phyloP scores from a whole-genome alignment of 2,888 invertebrate species.

The Tenthredo distinguenda region DNA sequence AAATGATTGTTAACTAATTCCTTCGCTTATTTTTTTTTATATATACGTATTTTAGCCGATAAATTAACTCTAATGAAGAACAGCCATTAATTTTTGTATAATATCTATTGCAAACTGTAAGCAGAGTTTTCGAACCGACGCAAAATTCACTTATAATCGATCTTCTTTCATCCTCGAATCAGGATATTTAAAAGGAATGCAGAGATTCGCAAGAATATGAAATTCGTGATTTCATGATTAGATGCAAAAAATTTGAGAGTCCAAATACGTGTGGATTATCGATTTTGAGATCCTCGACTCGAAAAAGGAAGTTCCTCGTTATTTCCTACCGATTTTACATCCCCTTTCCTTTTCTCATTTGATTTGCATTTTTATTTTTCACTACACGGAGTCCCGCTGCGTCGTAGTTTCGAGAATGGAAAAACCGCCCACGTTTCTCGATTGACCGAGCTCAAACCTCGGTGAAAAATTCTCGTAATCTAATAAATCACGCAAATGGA shows the following conservation, averaged over 20 bases:
- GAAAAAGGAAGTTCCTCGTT: neutral
- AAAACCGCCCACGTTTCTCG: neutral
- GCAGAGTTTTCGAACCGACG: neutral
- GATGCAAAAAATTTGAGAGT: neutral
- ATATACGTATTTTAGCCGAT: too few species aligned
- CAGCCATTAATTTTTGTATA: neutral
- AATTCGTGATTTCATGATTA: too few species aligned
- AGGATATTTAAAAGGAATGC: neutral
- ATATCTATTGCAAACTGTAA: neutral
- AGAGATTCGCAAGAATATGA: neutral
- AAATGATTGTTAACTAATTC: neutral
- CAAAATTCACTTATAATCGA: too few species aligned
- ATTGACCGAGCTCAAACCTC: slow-evolving; percentile 10
- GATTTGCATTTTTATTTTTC: neutral
- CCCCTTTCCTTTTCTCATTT: neutral
- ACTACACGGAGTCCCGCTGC: neutral
- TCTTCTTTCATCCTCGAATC: too few species aligned
- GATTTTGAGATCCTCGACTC: neutral
- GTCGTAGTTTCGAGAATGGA: neutral
- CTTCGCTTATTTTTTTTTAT: neutral
- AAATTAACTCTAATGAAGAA: neutral
- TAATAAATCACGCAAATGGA: slow-evolving; percentile 2
- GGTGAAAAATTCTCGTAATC: neutral
- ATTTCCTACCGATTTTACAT: neutral
- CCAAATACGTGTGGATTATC: neutral